Evolutionary conservation across 1,140 invertebrate species (phyloP), one percentile per base, ranked within the genome.

Genomic region (Lordiphosa stackelbergi): DNA sequence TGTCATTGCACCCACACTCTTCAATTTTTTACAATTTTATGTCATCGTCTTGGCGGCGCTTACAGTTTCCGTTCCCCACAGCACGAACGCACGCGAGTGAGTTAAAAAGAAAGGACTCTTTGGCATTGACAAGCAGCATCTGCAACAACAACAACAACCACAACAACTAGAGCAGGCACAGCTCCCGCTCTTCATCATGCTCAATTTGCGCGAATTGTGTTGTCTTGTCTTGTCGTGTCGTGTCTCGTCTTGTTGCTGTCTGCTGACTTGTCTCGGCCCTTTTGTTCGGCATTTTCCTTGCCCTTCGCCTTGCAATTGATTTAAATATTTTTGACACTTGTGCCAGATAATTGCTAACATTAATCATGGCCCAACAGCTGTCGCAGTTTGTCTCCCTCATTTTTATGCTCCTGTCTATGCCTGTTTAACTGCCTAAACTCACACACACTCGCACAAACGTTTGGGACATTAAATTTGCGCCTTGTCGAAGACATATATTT

Each of bases 301-400:
- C 24, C 31, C 35, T 46, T 53, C 19, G 34, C 37, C 34, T 41
- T 43, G 53, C 70, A 72, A 77, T 84, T 84, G 78, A 84, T 84
- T 84, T 84, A 84, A 84, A 84, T 84, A 84, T 84, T 84, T 83
- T 85, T 84, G 78, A 84, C 73, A 73, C 73, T 78, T 68, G 66
- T 70, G 57, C 63, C 57, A 69, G 78, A 84, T 84, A 84, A 84
- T 84, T 84, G 79, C 66, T 47, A 61, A 60, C 79, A 84, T 84
- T 84, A 84, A 84, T 84, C 78, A 84, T 73, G 66, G 40, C 55
- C 66, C 46, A 69, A 52, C 77, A 81, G 72, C 64, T 77, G 72
- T 69, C 64, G 56, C 28, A 49, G n/a, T 8, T 13, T 12, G 9
- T 10, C 2, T 47, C 40, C 47, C 10, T 51, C 16, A 40, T 11